phyloP scores from a whole-genome alignment of 2,113 vertebrate species.

The Pyrgilauda ruficollis region DNA sequence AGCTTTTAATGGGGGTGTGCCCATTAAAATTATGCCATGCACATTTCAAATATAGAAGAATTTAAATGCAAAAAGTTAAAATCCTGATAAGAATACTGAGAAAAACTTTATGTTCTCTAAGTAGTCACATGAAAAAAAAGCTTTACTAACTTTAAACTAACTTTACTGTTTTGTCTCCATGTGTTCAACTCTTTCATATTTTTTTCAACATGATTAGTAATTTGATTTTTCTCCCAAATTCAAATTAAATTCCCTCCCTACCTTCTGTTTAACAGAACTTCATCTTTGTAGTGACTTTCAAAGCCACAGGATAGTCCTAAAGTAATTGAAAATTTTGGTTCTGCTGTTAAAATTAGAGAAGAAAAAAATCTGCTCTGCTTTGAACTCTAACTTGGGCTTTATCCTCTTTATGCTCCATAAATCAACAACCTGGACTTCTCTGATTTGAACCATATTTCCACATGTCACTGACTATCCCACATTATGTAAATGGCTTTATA shows the following conservation, averaged over 20 bases:
- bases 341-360: neutral
- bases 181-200: neutral
- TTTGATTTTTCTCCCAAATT: constrained; percentile 32
- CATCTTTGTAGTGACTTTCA: constrained; percentile 52
- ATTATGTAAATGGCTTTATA: neutral
- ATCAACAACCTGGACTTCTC: neutral
- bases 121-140: neutral
- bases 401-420: constrained; percentile 11
- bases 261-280: constrained; percentile 12
- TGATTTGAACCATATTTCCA: neutral
- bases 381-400: neutral
- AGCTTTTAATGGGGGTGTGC: neutral
- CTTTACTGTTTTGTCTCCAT: neutral
- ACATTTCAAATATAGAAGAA: neutral
- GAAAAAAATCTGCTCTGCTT: neutral
- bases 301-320: neutral
- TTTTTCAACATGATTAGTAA: neutral
- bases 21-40: neutral
- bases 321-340: constrained; percentile 24
- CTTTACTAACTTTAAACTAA: neutral
- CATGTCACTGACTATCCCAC: neutral
- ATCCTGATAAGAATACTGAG: neutral
- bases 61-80: neutral
- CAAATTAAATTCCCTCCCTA: constrained; percentile 29
- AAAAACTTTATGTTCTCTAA: neutral